These are phyloP conservation scores for Pantala flavescens DNA, from an alignment of 1,140 invertebrate species.

Conservation along the genomic window DNA sequence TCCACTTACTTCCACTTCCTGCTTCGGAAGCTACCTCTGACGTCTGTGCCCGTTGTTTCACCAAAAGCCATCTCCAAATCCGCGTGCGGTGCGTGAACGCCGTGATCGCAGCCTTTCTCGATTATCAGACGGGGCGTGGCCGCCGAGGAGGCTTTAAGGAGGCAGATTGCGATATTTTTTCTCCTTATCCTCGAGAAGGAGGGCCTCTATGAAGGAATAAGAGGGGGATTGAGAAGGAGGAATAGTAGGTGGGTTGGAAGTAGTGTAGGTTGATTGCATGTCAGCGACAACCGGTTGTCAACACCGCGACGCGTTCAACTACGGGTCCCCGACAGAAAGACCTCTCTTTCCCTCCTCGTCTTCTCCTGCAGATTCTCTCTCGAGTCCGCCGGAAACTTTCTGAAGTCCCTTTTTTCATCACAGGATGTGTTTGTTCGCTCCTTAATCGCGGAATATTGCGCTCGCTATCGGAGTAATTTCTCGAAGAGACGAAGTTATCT, in stretches of 20 bases:
- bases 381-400: no score
- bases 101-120: not conserved
- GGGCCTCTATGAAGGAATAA: not conserved
- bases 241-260: not conserved
- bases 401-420: no score
- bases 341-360: not conserved
- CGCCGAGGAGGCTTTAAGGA: not conserved
- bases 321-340: not conserved
- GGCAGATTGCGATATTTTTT: not conserved
- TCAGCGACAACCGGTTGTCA: constrained; percentile 3
- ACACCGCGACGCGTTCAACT: not conserved
- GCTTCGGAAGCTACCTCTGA: not conserved
- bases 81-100: not conserved
- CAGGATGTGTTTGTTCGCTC: no score
- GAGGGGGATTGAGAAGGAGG: not conserved
- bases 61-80: not conserved
- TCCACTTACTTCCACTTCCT: not conserved
- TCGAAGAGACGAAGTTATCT: no score
- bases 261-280: not conserved
- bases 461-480: no score
- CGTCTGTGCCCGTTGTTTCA: not conserved
- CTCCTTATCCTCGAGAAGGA: not conserved
- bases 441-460: no score
- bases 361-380: not conserved
- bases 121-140: no score